Percentiles rank a stretch among this genome's conserved stretches.
phyloP scores from a whole-genome alignment of 2,888 invertebrate species.

The Adelognathus sp. region DNA sequence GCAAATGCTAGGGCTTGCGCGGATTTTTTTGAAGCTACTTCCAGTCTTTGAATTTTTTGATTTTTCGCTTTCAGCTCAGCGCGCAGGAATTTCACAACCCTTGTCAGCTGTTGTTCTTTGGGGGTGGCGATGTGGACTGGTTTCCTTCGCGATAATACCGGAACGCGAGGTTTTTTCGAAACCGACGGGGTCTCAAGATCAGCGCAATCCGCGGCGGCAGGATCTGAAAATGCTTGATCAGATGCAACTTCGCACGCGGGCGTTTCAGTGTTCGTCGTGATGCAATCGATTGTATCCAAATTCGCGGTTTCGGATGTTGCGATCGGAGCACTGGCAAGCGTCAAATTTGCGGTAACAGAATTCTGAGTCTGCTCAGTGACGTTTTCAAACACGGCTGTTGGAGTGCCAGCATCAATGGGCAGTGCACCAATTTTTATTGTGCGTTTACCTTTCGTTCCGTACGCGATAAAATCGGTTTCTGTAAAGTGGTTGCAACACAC shows the following conservation, averaged over 20 bases:
- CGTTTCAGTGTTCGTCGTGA: no score
- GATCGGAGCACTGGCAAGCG: background rate
- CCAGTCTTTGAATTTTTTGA: slow-evolving; percentile 6
- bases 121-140: background rate
- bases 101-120: background rate
- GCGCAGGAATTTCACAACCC: background rate
- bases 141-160: background rate
- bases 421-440: slow-evolving; percentile 6
- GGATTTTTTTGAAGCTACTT: background rate
- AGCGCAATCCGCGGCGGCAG: background rate
- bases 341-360: background rate
- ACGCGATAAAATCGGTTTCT: slow-evolving; percentile 6
- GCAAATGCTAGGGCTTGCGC: background rate
- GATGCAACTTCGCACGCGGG: no score
- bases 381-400: no score
- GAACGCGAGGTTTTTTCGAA: background rate
- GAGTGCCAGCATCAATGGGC: background rate
- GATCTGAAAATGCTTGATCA: no score
- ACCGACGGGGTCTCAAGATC: background rate
- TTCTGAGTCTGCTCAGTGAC: no score
- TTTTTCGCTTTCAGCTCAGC: background rate
- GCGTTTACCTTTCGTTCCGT: slow-evolving; percentile 5
- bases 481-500: slow-evolving; percentile 22
- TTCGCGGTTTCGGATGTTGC: no score
- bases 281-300: no score